Conservation (phyloP, 2,113 vertebrate species). For the Sylvilagus bachmani region DNA sequence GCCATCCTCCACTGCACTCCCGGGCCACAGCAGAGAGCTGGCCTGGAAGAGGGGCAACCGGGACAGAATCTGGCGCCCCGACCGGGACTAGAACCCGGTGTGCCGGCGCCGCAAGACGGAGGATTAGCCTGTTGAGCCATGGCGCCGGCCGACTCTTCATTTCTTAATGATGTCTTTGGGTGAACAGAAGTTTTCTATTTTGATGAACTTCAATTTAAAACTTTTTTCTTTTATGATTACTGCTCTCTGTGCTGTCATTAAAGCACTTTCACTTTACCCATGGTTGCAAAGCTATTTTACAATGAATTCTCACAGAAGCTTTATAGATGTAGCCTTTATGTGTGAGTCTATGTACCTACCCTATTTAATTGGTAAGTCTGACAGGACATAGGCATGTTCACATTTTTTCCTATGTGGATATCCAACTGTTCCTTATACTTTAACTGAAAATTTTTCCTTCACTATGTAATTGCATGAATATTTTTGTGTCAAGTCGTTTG, state of each 20-base stretch:
- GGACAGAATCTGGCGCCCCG: too few relatives aligned
- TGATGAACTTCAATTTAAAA: background rate
- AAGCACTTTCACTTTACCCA: conserved; percentile 13
- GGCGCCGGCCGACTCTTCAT: too few relatives aligned
- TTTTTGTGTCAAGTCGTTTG: conserved; percentile 11
- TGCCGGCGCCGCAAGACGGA: too few relatives aligned
- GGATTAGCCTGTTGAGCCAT: too few relatives aligned
- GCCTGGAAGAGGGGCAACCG: too few relatives aligned
- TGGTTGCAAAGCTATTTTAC: background rate
- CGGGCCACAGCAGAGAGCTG: too few relatives aligned
- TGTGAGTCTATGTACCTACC: background rate
- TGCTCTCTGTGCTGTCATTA: background rate
- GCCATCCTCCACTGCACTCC: too few relatives aligned
- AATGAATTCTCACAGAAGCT: background rate
- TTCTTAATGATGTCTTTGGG: background rate
- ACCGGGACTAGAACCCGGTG: too few relatives aligned
- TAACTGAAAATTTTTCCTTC: background rate
- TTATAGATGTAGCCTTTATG: background rate
- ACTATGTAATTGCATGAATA: background rate
- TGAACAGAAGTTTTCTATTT: background rate
- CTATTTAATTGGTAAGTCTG: conserved; percentile 1
- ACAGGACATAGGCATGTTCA: background rate
- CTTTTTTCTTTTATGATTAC: background rate
- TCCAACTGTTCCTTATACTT: background rate
- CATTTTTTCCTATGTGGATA: background rate